Evolutionary conservation across 2,888 invertebrate genomes (phyloP), one percentile per base, ranked within the genome.

Genomic region (Parnassius mnemosyne): DNA sequence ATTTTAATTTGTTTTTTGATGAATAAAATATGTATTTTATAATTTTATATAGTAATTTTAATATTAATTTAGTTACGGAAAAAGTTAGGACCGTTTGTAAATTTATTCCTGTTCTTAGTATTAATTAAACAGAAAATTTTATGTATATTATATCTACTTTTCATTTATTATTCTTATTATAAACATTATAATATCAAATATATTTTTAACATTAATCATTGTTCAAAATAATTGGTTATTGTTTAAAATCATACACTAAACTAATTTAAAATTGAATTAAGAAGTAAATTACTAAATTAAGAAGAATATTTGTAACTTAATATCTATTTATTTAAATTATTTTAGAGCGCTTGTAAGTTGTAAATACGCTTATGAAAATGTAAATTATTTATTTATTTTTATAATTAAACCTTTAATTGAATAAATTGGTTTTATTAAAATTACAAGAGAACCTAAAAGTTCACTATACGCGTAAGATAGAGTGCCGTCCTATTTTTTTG

Each of bases 381-480:
- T 89, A 88, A 87, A 88, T 90, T 90, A 89, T 87, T 89, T 85
- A 89, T 88, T 89, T 89, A 87, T 87, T 87, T 77, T 81, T 76
- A 76, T 73, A 79, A 77, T 75, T 77, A 79, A 83, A 63, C 50
- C 7, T 55, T 41, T 57, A 53, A 57, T n/a, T 52, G 9, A 56
- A 25, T 49, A n/a, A 11, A 5, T 53, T 13, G n/a, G 41, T 54
- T 53, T 60, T 20, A 16, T n/a, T 60, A 3, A 10, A n/a, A 46
- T 9, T 13, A 0, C 49, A 11, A 13, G 3, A n/a, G 3, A 13
- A n/a, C 13, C 3, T 5, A 49, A 49, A 9, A 16, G 3, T 34
- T 34, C 34, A 7, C 34, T 34, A 7, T 34, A 34, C 34, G 34
- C 7, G 1, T 7, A 34, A 3, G 34, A 34, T 34, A 34, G 34